phyloP scores from a whole-genome alignment of 1,140 invertebrate species.

The Centruroides sculpturatus region DNA sequence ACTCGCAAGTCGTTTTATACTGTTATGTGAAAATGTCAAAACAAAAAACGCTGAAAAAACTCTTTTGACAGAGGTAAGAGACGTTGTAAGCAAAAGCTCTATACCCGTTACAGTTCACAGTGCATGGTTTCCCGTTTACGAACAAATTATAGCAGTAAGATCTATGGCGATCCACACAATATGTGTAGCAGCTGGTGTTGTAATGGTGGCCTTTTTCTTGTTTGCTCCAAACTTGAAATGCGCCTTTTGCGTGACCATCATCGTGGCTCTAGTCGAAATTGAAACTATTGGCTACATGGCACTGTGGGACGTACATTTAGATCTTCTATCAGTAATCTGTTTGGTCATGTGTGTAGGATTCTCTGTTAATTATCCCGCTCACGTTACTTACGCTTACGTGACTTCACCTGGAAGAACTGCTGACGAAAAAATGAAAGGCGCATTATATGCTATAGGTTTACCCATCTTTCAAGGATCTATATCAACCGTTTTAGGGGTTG shows the following conservation, averaged over 20 bases:
- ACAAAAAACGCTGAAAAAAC: constrained; percentile 79
- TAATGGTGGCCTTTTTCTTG: constrained; percentile 88
- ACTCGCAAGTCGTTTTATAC: constrained; percentile 64
- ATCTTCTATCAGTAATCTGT: constrained; percentile 97
- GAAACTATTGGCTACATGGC: constrained; percentile 96
- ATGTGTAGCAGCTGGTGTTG: constrained; percentile 72
- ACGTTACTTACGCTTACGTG: constrained; percentile 93
- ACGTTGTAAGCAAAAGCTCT: constrained; percentile 57
- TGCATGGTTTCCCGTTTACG: constrained; percentile 87
- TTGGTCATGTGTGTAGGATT: constrained; percentile 97
- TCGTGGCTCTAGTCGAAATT: constrained; percentile 83
- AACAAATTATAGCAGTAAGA: constrained; percentile 81
- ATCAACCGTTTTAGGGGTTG: constrained; percentile 78
- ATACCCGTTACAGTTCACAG: constrained; percentile 80
- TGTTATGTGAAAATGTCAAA: constrained; percentile 76
- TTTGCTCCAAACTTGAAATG: constrained; percentile 90
- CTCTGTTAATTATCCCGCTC: constrained; percentile 91
- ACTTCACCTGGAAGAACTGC: constrained; percentile 39
- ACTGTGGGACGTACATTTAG: constrained; percentile 82
- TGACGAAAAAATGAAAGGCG: constrained; percentile 58
- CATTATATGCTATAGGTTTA: constrained; percentile 72
- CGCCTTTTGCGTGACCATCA: constrained; percentile 84
- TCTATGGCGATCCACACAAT: constrained; percentile 86
- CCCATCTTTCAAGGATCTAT: constrained; percentile 92
- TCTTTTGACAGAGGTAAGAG: constrained; percentile 63